Evolutionary conservation across 2,113 vertebrate species (phyloP).

Genomic region (Hirundichthys speculiger): DNA sequence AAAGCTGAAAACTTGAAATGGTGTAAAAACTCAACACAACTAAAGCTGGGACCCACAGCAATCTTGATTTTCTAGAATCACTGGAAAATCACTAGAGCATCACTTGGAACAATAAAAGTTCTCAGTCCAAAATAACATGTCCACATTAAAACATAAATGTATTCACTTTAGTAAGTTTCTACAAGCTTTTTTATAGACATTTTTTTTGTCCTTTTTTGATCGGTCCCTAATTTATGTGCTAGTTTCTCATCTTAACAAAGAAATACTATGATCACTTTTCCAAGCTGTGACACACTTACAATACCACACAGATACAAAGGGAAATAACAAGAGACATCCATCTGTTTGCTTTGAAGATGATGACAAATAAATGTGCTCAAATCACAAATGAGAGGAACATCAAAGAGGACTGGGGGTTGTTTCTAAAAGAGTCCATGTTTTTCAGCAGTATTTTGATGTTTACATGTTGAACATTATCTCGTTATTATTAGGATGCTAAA

Average conservation of each 20-base stretch:
- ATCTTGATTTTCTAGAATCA: no score
- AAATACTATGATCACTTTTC: neutral
- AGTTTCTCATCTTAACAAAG: slow-evolving; percentile 15
- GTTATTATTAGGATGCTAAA: slow-evolving; percentile 47
- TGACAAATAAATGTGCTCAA: slow-evolving; percentile 27
- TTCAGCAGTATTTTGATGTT: slow-evolving; percentile 30
- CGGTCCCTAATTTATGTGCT: neutral
- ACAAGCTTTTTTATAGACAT: no score
- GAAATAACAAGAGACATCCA: slow-evolving; percentile 24
- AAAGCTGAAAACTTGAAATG: no score
- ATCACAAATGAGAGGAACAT: slow-evolving; percentile 28
- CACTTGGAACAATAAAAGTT: no score
- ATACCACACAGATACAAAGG: slow-evolving; percentile 10
- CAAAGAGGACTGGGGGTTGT: slow-evolving; percentile 28
- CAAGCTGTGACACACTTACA: slow-evolving; percentile 8
- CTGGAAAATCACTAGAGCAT: no score
- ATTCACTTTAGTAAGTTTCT: no score
- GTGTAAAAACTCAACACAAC: no score
- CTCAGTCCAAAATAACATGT: no score
- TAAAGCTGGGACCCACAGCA: no score
- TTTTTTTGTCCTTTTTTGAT: neutral
- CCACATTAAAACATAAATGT: no score
- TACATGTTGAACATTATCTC: slow-evolving; percentile 36
- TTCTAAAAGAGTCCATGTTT: slow-evolving; percentile 31
- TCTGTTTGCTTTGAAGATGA: slow-evolving; percentile 41